phyloP scores from a whole-genome alignment of 1,140 invertebrate species.

The Dermatophagoides farinae region DNA sequence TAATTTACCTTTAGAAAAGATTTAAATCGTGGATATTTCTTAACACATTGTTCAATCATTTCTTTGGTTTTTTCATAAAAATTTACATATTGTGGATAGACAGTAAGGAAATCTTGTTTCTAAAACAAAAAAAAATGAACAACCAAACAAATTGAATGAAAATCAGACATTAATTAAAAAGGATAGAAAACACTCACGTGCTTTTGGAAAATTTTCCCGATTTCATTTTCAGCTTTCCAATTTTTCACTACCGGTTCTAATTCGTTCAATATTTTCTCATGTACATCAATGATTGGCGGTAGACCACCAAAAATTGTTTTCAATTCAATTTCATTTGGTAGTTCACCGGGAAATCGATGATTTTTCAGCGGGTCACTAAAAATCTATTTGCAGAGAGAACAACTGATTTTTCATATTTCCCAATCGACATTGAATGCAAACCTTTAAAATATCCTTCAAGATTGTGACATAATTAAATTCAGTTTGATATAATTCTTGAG shows the following conservation, averaged over 20 bases:
- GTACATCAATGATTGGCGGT: constrained; percentile 75
- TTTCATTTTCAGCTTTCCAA: constrained; percentile 63
- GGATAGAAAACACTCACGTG: constrained; percentile 39
- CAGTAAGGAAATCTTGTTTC: constrained; percentile 47
- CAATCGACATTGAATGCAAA: constrained; percentile 24
- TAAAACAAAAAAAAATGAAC: constrained; percentile 20
- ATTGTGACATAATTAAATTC: constrained; percentile 93
- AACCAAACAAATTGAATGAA: no score
- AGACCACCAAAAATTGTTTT: constrained; percentile 92
- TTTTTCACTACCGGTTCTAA: constrained; percentile 41
- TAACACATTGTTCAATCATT: constrained; percentile 67
- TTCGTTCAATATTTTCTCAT: constrained; percentile 60
- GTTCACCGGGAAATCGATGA: constrained; percentile 44
- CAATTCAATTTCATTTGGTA: constrained; percentile 73
- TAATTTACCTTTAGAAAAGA: constrained; percentile 79
- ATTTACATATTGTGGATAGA: constrained; percentile 92
- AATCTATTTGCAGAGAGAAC: constrained; percentile 37
- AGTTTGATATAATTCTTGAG: constrained; percentile 79
- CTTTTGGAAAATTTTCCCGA: constrained; percentile 67
- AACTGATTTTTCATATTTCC: background rate
- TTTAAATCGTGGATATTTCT: constrained; percentile 78
- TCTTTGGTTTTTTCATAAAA: constrained; percentile 92
- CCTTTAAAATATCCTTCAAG: constrained; percentile 69
- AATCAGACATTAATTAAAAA: no score
- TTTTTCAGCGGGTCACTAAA: constrained; percentile 82